Evolutionary conservation across 2,888 invertebrate species (phyloP).

Genomic region (Tetragonisca angustula): DNA sequence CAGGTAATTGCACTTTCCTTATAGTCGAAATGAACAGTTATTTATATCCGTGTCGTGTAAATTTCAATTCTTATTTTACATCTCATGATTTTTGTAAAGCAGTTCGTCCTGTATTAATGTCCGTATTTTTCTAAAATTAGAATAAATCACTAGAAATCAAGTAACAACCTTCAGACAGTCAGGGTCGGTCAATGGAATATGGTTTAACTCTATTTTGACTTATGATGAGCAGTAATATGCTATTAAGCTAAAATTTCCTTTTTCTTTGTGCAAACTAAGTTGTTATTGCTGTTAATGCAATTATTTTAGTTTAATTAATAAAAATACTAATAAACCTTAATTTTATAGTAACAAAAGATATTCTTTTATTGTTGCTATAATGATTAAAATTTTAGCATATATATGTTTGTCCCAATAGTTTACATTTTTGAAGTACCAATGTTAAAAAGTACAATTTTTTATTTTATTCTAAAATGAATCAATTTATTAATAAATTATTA

Average conservation of each 20-base stretch:
- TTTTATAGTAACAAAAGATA: not conserved
- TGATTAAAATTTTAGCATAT: not conserved
- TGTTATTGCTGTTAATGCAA: too few relatives aligned
- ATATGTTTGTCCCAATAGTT: not conserved
- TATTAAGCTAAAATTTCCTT: not conserved
- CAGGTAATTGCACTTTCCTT: conserved; percentile 13
- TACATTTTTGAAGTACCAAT: not conserved
- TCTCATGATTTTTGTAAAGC: conserved; percentile 33
- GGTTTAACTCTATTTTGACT: conserved; percentile 34
- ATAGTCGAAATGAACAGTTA: conserved; percentile 2
- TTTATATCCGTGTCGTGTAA: conserved; percentile 15
- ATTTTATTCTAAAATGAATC: not conserved
- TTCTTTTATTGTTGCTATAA: not conserved
- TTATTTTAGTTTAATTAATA: not conserved
- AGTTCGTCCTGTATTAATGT: conserved; percentile 43
- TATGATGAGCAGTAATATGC: conserved; percentile 12
- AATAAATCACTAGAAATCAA: conserved; percentile 61
- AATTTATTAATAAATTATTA: not conserved
- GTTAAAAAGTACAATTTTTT: not conserved
- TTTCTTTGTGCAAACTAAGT: too few relatives aligned
- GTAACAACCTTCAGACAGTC: conserved; percentile 48
- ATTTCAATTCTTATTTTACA: conserved; percentile 22
- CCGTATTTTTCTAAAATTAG: conserved; percentile 64
- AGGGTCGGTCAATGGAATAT: conserved; percentile 41
- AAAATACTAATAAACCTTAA: not conserved